Evolutionary conservation across 2,797 vertebrate genomes (phyloP).

Genomic region (Leucoraja ocellata): DNA sequence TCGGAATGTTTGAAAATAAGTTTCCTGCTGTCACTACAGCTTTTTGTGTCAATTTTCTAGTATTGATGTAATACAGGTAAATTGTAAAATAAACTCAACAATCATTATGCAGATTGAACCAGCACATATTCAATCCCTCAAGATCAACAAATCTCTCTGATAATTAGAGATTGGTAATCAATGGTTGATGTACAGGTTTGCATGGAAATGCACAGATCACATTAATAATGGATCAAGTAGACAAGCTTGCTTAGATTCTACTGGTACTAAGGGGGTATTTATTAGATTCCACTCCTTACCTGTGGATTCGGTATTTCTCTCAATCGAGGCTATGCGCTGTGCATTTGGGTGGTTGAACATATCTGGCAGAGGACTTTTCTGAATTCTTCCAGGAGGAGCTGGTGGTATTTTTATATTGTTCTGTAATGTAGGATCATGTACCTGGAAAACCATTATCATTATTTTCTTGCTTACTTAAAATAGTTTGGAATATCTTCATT

Average conservation of each 20-base stretch:
- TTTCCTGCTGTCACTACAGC: too few species aligned
- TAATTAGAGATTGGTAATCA: not conserved
- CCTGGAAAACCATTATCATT: constrained; percentile 17
- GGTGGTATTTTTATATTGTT: constrained; percentile 64
- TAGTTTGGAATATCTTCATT: not conserved
- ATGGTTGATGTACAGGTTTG: not conserved
- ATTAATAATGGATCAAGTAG: not conserved
- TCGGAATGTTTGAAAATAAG: too few species aligned
- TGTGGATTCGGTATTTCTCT: constrained; percentile 49
- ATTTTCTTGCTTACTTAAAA: not conserved
- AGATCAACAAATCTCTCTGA: not conserved
- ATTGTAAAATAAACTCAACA: not conserved
- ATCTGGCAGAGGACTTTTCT: constrained; percentile 76
- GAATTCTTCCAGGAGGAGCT: constrained; percentile 69
- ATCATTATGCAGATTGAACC: not conserved
- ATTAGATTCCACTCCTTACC: constrained; percentile 47
- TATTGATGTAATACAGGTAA: not conserved
- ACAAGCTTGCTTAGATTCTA: not conserved
- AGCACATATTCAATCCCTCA: not conserved
- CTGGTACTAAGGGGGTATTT: not conserved
- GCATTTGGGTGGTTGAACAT: constrained; percentile 76
- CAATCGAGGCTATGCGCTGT: constrained; percentile 48
- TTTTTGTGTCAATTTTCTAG: too few species aligned
- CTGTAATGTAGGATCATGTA: constrained; percentile 13
- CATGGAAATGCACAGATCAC: not conserved